A percentile compares a stretch with the other conserved stretches of the same genome.
phyloP scores from a whole-genome alignment of 2,113 vertebrate genomes.

The Callionymus lyra region DNA sequence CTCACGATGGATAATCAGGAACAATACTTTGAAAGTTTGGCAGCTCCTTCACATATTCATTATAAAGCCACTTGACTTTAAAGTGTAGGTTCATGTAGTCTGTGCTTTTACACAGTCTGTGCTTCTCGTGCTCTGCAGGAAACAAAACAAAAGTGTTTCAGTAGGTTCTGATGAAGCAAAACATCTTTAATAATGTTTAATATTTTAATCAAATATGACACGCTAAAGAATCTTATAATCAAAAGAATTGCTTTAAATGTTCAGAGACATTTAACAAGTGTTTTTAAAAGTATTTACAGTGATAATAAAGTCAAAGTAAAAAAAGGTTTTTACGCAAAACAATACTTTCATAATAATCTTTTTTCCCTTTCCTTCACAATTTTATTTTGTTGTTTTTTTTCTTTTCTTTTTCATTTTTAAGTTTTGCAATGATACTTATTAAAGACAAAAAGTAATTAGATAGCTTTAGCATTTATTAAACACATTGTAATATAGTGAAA shows the following conservation, averaged over 20 bases:
- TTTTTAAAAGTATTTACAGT: too few species aligned
- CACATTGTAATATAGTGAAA: not conserved
- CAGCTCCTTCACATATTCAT: conserved; percentile 87
- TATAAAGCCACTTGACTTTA: conserved; percentile 97
- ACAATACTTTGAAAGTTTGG: conserved; percentile 75
- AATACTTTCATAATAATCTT: too few species aligned
- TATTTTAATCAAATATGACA: not conserved
- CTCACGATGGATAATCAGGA: conserved; percentile 92
- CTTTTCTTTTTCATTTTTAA: too few species aligned
- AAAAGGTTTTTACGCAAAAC: not conserved
- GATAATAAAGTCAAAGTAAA: not conserved
- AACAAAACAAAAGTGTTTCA: conserved; percentile 1
- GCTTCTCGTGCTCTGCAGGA: conserved; percentile 86
- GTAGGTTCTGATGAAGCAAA: not conserved
- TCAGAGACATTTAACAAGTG: too few species aligned
- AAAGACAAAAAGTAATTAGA: not conserved
- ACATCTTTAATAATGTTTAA: not conserved
- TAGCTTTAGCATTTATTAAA: not conserved
- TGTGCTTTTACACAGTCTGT: conserved; percentile 88
- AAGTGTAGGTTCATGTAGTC: conserved; percentile 99
- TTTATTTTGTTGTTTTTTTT: too few species aligned
- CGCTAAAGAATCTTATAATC: not conserved
- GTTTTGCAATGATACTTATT: not conserved
- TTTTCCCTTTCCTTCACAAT: too few species aligned
- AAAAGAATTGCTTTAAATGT: too few species aligned